A percentile compares a stretch with the other conserved stretches of the same genome.
Evolutionary conservation across 2,113 vertebrate genomes (phyloP).

Genomic region (Protobothrops flavoviridis): DNA sequence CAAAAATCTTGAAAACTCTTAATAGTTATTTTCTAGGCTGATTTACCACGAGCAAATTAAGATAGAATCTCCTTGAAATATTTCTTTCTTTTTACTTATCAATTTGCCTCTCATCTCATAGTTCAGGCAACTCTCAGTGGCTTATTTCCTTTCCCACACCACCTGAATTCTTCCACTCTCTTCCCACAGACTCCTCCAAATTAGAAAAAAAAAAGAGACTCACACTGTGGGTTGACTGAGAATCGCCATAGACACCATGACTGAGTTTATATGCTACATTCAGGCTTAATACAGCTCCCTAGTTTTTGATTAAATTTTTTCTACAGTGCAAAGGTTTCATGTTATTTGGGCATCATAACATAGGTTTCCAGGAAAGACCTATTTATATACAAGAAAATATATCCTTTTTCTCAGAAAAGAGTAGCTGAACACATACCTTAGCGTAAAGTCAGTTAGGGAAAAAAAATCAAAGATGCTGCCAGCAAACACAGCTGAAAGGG

Average conservation of each 20-base stretch:
- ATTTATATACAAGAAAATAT: not conserved
- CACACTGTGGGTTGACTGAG: not conserved
- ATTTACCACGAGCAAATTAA: not conserved
- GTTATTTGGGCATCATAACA: not conserved
- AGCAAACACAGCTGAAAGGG: not conserved
- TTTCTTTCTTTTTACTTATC: not conserved
- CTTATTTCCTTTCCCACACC: not conserved
- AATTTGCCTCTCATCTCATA: not conserved
- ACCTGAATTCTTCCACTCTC: not conserved
- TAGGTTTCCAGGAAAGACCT: not conserved
- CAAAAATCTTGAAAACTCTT: not conserved
- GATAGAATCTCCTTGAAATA: not conserved
- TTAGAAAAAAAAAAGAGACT: not conserved
- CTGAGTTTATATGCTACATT: not conserved
- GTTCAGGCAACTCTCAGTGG: not conserved
- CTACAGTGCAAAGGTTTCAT: not conserved
- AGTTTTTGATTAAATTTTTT: not conserved
- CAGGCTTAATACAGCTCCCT: not conserved
- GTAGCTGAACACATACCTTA: not conserved
- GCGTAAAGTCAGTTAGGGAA: not conserved
- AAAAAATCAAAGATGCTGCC: not conserved
- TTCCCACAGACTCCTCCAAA: not conserved
- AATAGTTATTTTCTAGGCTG: not conserved
- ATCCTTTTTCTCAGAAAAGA: not conserved
- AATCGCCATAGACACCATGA: too few species aligned